These are phyloP conservation scores for Tylochromis polylepis DNA, from an alignment of 2,113 vertebrate species.

Conservation along the genomic window DNA sequence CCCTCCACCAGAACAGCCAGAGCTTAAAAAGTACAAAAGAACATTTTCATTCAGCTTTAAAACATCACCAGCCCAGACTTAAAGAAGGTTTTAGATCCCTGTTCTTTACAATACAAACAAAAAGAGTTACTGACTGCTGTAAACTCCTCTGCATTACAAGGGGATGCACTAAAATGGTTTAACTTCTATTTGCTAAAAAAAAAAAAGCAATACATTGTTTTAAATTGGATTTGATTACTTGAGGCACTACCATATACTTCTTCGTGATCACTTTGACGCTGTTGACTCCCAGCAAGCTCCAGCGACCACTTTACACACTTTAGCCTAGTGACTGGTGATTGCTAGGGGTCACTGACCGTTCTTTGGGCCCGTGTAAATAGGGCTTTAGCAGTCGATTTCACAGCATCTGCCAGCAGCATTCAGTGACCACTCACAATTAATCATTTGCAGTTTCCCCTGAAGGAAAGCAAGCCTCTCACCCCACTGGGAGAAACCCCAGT, in stretches of 20 bases:
- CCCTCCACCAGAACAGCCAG: background rate
- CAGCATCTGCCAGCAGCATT: background rate
- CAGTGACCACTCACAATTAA: background rate
- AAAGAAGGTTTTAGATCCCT: background rate
- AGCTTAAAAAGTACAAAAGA: background rate
- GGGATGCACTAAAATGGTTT: background rate
- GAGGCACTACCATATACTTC: background rate
- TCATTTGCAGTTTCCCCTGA: background rate
- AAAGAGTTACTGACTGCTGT: background rate
- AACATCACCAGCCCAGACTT: background rate
- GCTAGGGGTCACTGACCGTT: fast-evolving
- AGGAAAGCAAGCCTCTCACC: background rate
- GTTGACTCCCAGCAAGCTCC: background rate
- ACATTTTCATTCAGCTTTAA: background rate
- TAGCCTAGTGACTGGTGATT: background rate
- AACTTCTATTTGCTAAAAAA: background rate
- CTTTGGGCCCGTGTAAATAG: background rate
- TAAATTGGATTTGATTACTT: background rate
- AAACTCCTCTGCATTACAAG: background rate
- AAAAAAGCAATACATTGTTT: background rate
- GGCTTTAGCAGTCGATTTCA: background rate
- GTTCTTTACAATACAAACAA: background rate
- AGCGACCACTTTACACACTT: background rate
- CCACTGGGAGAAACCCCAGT: background rate
- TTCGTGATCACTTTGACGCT: background rate